phyloP scores from a whole-genome alignment of 1,140 invertebrate genomes.

The Drosophila chauvacae region DNA sequence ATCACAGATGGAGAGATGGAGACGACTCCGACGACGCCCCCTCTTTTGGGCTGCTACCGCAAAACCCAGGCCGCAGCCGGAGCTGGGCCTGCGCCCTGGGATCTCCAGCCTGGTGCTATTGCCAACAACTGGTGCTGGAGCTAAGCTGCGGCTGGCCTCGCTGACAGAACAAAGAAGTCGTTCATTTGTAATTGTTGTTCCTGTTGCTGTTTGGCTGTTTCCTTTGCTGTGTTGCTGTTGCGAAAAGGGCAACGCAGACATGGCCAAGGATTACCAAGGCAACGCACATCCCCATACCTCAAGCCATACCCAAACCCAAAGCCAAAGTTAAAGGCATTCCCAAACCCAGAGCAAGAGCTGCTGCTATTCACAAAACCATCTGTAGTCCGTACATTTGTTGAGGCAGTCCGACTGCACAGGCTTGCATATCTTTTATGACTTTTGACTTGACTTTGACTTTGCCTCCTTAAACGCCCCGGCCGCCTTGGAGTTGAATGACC shows the following conservation, averaged over 20 bases:
- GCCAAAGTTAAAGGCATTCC: slow-evolving; percentile 22
- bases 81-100: not conserved
- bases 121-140: slow-evolving; percentile 26
- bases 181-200: slow-evolving; percentile 84
- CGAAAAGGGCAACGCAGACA: slow-evolving; percentile 63
- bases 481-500: slow-evolving; percentile 63
- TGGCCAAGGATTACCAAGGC: slow-evolving; percentile 64
- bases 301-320: slow-evolving; percentile 27
- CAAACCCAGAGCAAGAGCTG: slow-evolving; percentile 13
- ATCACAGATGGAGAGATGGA: slow-evolving; percentile 59
- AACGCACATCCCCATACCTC: slow-evolving; percentile 51
- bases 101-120: slow-evolving; percentile 29
- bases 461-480: slow-evolving; percentile 45
- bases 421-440: slow-evolving; percentile 81
- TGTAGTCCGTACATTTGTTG: slow-evolving; percentile 57
- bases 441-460: slow-evolving; percentile 75
- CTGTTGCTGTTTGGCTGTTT: slow-evolving; percentile 48
- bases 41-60: slow-evolving; percentile 73
- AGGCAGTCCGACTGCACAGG: slow-evolving; percentile 43
- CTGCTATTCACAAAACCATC: slow-evolving; percentile 41
- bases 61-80: slow-evolving; percentile 26
- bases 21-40: slow-evolving; percentile 71
- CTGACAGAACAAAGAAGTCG: slow-evolving; percentile 84
- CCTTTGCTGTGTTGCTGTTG: slow-evolving; percentile 45
- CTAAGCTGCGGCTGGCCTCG: slow-evolving; percentile 49